These are phyloP conservation scores for Prostheceraeus crozeri DNA, from an alignment of 2,888 invertebrate species.

Conservation along the genomic window DNA sequence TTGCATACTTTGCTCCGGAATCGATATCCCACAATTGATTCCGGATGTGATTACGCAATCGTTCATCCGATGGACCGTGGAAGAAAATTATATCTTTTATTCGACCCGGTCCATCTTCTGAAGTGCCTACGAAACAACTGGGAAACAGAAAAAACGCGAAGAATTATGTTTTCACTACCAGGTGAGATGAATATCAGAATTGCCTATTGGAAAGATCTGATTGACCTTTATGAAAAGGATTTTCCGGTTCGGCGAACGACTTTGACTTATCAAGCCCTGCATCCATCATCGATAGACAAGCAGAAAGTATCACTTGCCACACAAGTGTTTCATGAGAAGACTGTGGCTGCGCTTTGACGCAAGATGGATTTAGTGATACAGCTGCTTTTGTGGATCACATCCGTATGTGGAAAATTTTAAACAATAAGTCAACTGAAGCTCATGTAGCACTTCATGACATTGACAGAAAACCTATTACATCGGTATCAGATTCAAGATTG, in stretches of 20 bases:
- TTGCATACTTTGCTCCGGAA: conserved; percentile 18
- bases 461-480: conserved; percentile 28
- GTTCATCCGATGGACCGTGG: conserved; percentile 23
- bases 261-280: conserved; percentile 18
- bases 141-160: conserved; percentile 17
- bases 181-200: conserved; percentile 17
- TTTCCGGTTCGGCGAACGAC: conserved; percentile 11
- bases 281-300: conserved; percentile 28
- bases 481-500: conserved; percentile 8
- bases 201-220: conserved; percentile 20
- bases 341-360: conserved; percentile 27
- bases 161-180: conserved; percentile 19
- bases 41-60: conserved; percentile 15
- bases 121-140: conserved; percentile 32
- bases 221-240: conserved; percentile 30
- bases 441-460: conserved; percentile 18
- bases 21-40: conserved; percentile 21
- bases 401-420: conserved; percentile 23
- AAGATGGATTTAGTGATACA: conserved; percentile 24
- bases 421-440: conserved; percentile 17
- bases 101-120: conserved; percentile 31
- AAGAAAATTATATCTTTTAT: conserved; percentile 27
- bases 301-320: conserved; percentile 17
- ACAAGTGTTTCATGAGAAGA: conserved; percentile 26
- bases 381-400: conserved; percentile 26